Percentiles rank a stretch among this genome's conserved stretches.
Evolutionary conservation across 2,888 invertebrate genomes (phyloP).

Genomic region (Patella depressa): DNA sequence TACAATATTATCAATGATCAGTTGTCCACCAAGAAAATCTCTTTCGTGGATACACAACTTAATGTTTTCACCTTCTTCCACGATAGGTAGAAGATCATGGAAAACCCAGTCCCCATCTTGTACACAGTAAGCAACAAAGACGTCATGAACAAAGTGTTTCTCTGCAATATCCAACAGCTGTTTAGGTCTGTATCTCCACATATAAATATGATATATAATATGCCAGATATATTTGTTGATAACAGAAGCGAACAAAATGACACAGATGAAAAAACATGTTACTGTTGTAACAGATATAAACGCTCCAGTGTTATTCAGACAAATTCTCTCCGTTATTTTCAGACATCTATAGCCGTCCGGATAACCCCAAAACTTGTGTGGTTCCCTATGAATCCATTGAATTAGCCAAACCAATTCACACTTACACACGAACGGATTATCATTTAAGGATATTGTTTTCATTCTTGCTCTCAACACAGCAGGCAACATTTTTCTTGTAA

Average conservation of each 20-base stretch:
- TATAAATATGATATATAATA: neutral
- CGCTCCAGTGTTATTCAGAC: neutral
- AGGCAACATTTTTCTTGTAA: neutral
- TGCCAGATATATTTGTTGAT: neutral
- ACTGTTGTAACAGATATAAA: neutral
- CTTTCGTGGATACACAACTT: conserved; percentile 79
- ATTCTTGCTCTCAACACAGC: neutral
- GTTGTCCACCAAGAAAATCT: conserved; percentile 80
- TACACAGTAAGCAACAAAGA: conserved; percentile 81
- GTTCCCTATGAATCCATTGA: conserved; percentile 27
- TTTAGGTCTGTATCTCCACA: conserved; percentile 40
- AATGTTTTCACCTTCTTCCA: conserved; percentile 74
- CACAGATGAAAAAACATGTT: neutral
- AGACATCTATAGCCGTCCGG: neutral
- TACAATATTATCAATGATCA: conserved; percentile 81
- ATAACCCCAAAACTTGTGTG: neutral
- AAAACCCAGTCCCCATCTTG: conserved; percentile 79
- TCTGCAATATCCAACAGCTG: neutral
- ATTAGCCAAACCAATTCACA: conserved; percentile 71
- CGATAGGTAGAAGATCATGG: conserved; percentile 77
- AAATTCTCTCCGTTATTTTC: neutral
- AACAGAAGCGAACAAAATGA: neutral
- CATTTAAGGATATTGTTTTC: conserved; percentile 73
- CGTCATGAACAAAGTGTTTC: conserved; percentile 74
- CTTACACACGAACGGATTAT: conserved; percentile 77